Percentiles rank a stretch among this genome's conserved stretches.
These are phyloP conservation scores for Apodemus speciosus DNA, from an alignment of 2,113 vertebrate genomes.

Conservation along the genomic window DNA sequence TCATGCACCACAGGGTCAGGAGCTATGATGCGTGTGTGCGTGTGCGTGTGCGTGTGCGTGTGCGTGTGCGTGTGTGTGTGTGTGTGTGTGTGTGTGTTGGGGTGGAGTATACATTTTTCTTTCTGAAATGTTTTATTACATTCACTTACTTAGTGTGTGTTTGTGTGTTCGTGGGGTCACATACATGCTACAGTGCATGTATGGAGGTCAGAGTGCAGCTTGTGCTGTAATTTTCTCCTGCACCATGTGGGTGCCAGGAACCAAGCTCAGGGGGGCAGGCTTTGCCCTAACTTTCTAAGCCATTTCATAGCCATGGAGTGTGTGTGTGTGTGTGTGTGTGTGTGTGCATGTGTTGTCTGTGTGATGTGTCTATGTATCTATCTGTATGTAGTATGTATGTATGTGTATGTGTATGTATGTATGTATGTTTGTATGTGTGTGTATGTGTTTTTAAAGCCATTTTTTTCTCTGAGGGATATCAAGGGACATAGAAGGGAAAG, in stretches of 20 bases:
- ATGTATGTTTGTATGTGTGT: neutral
- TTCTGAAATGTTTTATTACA: neutral
- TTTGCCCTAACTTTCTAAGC: neutral
- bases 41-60: neutral
- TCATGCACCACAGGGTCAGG: neutral
- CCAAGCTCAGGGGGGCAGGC: neutral
- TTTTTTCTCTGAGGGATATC: slow-evolving; percentile 31
- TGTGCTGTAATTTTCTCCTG: neutral
- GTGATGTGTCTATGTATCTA: neutral
- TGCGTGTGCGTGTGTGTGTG: neutral
- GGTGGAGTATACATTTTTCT: neutral
- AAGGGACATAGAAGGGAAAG: neutral
- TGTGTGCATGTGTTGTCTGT: neutral
- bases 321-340: neutral
- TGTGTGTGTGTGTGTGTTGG: neutral
- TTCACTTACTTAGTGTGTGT: neutral
- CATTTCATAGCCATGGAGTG: neutral
- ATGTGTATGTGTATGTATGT: neutral
- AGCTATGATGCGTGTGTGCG: neutral
- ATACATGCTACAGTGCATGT: no score
- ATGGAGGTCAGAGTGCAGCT: neutral
- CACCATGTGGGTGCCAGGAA: no score
- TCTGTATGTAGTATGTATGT: neutral
- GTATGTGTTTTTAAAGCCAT: neutral
- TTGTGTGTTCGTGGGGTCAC: neutral